Evolutionary conservation across 2,113 vertebrate species (phyloP).

Genomic region (Engystomops pustulosus): DNA sequence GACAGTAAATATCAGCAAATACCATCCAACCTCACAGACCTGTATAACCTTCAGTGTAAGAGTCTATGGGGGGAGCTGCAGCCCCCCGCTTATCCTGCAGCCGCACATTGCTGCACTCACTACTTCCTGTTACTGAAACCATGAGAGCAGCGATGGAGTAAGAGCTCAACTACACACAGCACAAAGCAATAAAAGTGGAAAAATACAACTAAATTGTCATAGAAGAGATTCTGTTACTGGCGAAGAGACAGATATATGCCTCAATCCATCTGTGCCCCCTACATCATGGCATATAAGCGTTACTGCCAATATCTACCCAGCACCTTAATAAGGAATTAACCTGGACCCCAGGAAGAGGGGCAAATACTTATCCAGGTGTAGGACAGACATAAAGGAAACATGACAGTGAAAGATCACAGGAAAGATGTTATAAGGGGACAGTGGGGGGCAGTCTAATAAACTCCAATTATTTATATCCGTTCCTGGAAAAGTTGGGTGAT

Average conservation of each 20-base stretch:
- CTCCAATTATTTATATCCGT: no score
- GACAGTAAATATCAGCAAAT: not conserved
- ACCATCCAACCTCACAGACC: not conserved
- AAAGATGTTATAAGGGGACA: not conserved
- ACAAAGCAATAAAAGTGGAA: not conserved
- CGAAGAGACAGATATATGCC: no score
- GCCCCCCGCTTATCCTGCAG: not conserved
- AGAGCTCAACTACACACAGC: not conserved
- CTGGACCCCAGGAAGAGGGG: not conserved
- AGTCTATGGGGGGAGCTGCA: no score
- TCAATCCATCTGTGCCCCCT: not conserved
- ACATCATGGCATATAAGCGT: not conserved
- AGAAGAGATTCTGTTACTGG: no score
- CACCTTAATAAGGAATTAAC: not conserved
- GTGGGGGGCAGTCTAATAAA: no score
- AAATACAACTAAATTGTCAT: not conserved
- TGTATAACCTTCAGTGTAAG: no score
- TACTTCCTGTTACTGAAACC: constrained; percentile 18
- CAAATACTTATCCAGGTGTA: not conserved
- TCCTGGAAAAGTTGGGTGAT: no score
- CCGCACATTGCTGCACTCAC: not conserved
- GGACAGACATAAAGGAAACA: not conserved
- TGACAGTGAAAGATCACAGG: not conserved
- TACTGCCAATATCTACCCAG: not conserved
- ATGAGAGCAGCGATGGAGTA: not conserved